phyloP scores from a whole-genome alignment of 2,797 vertebrate species.

The Australoheros facetus region DNA sequence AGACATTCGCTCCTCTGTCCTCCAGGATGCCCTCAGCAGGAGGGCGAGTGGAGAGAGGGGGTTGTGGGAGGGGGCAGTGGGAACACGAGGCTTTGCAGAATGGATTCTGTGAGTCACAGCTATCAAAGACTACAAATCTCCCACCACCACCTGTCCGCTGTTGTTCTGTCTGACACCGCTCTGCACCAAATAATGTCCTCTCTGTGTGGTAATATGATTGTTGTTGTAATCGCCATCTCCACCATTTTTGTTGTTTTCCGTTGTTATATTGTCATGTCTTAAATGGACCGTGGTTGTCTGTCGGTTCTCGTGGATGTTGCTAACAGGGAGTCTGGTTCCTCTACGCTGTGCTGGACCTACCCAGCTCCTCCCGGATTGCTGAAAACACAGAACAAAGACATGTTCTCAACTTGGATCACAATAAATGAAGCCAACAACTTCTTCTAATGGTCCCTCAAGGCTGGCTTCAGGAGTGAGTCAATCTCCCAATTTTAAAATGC shows the following conservation, averaged over 20 bases:
- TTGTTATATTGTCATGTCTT: constrained; percentile 75
- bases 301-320: constrained; percentile 68
- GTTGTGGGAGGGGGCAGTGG: constrained; percentile 15
- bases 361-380: constrained; percentile 98
- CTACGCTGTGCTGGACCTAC: constrained; percentile 93
- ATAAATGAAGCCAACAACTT: neutral
- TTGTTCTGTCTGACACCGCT: constrained; percentile 51
- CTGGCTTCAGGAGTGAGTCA: neutral
- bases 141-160: constrained; percentile 65
- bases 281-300: constrained; percentile 78
- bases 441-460: neutral
- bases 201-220: constrained; percentile 61
- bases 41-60: constrained; percentile 50
- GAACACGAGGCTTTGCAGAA: constrained; percentile 76
- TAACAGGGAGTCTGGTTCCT: constrained; percentile 65
- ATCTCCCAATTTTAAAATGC: neutral
- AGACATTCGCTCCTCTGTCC: constrained; percentile 82
- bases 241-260: constrained; percentile 38
- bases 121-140: constrained; percentile 75
- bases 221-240: constrained; percentile 43
- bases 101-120: constrained; percentile 54
- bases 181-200: constrained; percentile 49
- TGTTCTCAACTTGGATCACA: neutral
- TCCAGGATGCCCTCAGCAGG: constrained; percentile 62
- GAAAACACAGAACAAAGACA: constrained; percentile 46